Conservation (phyloP, 1,140 invertebrate species). For the Leguminivora glycinivorella region DNA sequence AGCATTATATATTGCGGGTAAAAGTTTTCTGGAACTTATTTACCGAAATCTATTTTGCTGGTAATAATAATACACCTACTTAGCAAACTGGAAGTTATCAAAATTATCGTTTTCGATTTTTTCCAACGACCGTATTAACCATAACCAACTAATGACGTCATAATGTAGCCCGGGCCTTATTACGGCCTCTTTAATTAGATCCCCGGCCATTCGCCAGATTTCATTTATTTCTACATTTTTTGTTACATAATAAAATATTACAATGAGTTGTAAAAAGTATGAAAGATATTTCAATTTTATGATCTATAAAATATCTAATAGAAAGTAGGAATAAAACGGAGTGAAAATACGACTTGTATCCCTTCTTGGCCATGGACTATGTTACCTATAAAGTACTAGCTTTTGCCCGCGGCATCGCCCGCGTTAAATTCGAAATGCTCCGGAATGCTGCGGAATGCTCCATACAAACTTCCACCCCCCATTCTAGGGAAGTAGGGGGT, state of each 20-base stretch:
- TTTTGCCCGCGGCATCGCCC: too few species aligned
- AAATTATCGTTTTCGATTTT: conserved; percentile 15
- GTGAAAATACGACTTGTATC: too few species aligned
- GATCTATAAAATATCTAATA: too few species aligned
- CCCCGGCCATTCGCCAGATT: conserved; percentile 11
- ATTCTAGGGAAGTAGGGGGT: too few species aligned
- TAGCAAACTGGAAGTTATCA: not conserved
- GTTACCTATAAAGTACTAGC: too few species aligned
- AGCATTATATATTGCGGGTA: not conserved
- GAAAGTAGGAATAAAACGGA: too few species aligned
- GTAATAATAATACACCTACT: not conserved
- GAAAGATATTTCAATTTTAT: not conserved
- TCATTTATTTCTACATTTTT: conserved; percentile 1
- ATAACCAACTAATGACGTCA: conserved; percentile 16
- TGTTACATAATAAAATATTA: not conserved
- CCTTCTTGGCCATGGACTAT: too few species aligned
- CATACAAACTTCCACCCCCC: too few species aligned
- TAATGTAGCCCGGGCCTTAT: conserved; percentile 9
- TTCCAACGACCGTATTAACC: not conserved
- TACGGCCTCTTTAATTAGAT: conserved; percentile 10
- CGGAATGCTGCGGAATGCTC: too few species aligned
- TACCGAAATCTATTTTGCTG: not conserved
- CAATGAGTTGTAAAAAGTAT: not conserved
- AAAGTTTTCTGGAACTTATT: not conserved
- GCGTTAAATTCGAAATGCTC: too few species aligned